Base-by-base conservation (phyloP, 2,888 invertebrate genomes). In the Diplazon laetatorius region DNA sequence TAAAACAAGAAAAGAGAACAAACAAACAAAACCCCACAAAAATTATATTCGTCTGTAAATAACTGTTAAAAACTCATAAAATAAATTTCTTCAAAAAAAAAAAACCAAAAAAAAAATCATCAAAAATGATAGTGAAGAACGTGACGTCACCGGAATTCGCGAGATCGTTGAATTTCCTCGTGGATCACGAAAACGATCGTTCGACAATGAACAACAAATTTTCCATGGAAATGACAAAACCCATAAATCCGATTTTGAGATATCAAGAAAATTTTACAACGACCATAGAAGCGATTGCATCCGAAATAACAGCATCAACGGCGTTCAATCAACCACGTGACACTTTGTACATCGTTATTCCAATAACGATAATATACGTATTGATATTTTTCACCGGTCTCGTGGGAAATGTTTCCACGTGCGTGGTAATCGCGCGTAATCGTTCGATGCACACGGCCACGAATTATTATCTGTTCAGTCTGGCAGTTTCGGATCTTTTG, bases 381-480 rank as follows among this genome's bases (percentile, higher is more conserved):
- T 73, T 94, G 9, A 96, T 96, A 83, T 95, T 96, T 88, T 89
- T 96, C 44, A 94, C 94, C 2, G 96, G 96, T 0, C 92, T 96
- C 18, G 90, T 96, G n/a, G 96, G 96, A 0, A 96, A 96, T 88
- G 92, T 95, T 57, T 94, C 95, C 88, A 96, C 96, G 0, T 96
- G 96, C 87, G 92, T 96, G 9, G 96, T 97, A 4, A 96, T 97
- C 42, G 93, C 94, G 0, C 92, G 93, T 62, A 96, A 96, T 87
- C 93, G 94, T 71, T 95, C 95, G 80, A 96, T 96, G 96, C 96
- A 96, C 90, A 96, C 96, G 0, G 95, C 96, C 1, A 96, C 96
- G 4, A 96, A 96, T 91, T 96, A 95, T 89, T 96, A 96, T 88
- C 92, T 96, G 42, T 95, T 96, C 91, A 96, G 95, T 86, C 91